Conservation (phyloP, 2,797 vertebrate species). For the Diceros bicornis region DNA sequence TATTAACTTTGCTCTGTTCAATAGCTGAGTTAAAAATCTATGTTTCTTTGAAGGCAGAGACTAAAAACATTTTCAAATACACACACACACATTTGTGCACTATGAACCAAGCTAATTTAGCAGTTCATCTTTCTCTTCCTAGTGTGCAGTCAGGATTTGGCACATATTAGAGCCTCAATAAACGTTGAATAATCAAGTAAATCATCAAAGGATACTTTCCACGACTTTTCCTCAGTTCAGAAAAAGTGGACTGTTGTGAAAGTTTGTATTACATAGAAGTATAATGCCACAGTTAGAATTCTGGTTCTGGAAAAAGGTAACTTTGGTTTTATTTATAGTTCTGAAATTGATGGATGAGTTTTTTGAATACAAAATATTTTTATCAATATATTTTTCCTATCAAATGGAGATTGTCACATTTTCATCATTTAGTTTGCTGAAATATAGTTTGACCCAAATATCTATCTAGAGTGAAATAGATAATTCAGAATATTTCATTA, state of each 20-base stretch:
- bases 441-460: not conserved
- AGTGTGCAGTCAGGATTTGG: not conserved
- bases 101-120: not conserved
- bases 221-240: not conserved
- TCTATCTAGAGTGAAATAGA: not conserved
- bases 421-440: not conserved
- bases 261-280: not conserved
- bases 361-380: not conserved
- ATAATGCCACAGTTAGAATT: not conserved
- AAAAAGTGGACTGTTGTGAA: not conserved
- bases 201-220: not conserved
- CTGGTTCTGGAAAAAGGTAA: not conserved
- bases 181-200: constrained; percentile 6
- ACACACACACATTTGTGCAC: not conserved
- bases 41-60: not conserved
- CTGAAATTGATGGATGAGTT: not conserved
- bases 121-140: not conserved
- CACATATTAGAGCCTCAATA: not conserved
- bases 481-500: not conserved
- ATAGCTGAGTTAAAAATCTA: not conserved
- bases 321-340: constrained; percentile 13
- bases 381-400: not conserved
- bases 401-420: not conserved
- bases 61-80: not conserved
- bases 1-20: not conserved